Evolutionary conservation across 2,797 vertebrate genomes (phyloP).

Genomic region (Spheniscus humboldti): DNA sequence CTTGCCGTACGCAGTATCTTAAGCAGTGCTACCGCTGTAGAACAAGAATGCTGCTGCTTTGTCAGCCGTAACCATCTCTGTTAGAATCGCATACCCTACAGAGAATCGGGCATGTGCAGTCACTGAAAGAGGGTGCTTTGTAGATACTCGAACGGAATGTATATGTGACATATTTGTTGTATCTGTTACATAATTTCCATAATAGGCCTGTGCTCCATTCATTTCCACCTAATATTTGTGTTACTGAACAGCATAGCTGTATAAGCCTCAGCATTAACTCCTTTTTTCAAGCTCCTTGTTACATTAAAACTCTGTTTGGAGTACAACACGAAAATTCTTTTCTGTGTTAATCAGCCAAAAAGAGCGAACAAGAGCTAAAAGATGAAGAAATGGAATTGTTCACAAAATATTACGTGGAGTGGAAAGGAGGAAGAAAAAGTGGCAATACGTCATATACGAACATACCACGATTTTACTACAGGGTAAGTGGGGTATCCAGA

Average conservation of each 20-base stretch:
- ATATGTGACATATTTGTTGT: rapidly evolving
- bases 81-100: rapidly evolving
- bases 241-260: no score
- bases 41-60: background rate
- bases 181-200: rapidly evolving
- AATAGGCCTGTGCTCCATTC: rapidly evolving
- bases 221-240: rapidly evolving
- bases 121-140: background rate
- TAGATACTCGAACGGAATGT: rapidly evolving
- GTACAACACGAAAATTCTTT: background rate
- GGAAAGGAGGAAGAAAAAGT: slow-evolving; percentile 84
- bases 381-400: slow-evolving; percentile 91
- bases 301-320: background rate
- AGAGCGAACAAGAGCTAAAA: slow-evolving; percentile 87
- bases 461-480: slow-evolving; percentile 96
- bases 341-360: slow-evolving; percentile 77
- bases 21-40: rapidly evolving
- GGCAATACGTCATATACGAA: slow-evolving; percentile 78
- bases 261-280: background rate
- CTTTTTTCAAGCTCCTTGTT: background rate
- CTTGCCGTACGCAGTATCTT: rapidly evolving
- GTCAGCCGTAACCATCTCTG: rapidly evolving
- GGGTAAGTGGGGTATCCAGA: slow-evolving; percentile 73
- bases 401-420: slow-evolving; percentile 89
- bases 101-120: background rate